Evolutionary conservation across 2,113 vertebrate genomes (phyloP), one percentile per base, ranked within the genome.

Genomic region (Apteryx owenii): DNA sequence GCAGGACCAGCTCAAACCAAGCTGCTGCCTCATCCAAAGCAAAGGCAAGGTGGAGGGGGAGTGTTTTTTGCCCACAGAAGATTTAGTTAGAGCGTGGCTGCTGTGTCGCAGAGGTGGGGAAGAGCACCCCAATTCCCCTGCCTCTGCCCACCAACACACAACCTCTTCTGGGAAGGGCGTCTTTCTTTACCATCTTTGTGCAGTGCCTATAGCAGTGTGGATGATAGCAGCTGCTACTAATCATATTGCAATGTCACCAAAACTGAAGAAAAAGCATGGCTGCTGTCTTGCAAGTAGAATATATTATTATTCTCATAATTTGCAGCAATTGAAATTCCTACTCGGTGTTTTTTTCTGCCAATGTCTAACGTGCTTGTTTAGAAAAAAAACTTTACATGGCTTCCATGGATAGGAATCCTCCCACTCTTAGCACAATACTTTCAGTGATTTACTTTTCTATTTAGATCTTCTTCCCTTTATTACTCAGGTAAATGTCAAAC

Each of bases 401-500:
- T 87, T 87, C 66, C 38, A 79, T 33, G n/a, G 16, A 23, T 71
- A 92, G n/a, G 23, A 81, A 84, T 65, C 23, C 54, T 94, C 51
- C 81, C 40, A 79, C 61, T 88, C 51, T 72, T 51, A 46, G 73
- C 23, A 70, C 33, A 87, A 36, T 36, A 64, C 28, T 81, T 75
- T 28, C 33, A 90, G 22, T 81, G 0, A 51, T 61, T 85, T 87
- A 38, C 16, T 95, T 91, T 79, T 42, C 56, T 46, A 79, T n/a
- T 19, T 58, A 88, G 62, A 60, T 85, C 18, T 82, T 80, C 77
- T 82, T 44, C 66, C 19, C 11, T 82, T 79, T 85, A 53, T 93
- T 93, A 69, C 36, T 80, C 87, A 91, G 75, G 88, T 93, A 90
- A 91, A 89, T 54, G 46, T 88, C 62, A 77, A 94, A 80, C 65